These are phyloP conservation scores for Rambutsinella grinnellia DNA, from an alignment of 2,888 invertebrate genomes.

Conservation along the genomic window DNA sequence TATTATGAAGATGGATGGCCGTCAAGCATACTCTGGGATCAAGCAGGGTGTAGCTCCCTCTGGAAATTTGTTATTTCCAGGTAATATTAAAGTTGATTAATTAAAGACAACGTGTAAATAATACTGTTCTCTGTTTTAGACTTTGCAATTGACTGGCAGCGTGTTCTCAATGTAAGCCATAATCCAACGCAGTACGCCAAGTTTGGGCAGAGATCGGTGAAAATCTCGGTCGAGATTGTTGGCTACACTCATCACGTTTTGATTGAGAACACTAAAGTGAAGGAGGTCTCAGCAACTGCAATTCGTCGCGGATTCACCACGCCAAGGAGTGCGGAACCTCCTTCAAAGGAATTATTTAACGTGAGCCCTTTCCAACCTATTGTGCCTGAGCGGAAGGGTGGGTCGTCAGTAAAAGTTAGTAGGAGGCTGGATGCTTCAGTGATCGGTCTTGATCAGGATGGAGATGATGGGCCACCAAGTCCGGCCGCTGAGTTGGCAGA, in stretches of 20 bases:
- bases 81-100: not conserved
- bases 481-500: not conserved
- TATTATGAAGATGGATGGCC: constrained; percentile 12
- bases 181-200: constrained; percentile 47
- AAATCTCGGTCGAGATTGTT: constrained; percentile 69
- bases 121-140: constrained; percentile 4
- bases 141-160: constrained; percentile 57
- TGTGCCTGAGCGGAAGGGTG: too few species aligned
- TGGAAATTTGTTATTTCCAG: constrained; percentile 39
- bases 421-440: not conserved
- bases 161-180: constrained; percentile 39
- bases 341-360: not conserved
- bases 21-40: not conserved
- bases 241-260: constrained; percentile 69
- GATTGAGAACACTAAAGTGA: constrained; percentile 73
- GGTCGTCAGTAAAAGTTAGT: too few species aligned
- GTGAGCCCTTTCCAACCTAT: not conserved
- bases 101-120: not conserved
- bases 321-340: not conserved
- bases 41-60: constrained; percentile 1
- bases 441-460: constrained; percentile 7
- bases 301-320: constrained; percentile 77
- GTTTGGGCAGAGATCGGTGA: constrained; percentile 70
- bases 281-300: constrained; percentile 84
- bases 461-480: constrained; percentile 17